These are phyloP conservation scores for Kryptopterus vitreolus DNA, from an alignment of 2,797 vertebrate genomes.

Conservation along the genomic window DNA sequence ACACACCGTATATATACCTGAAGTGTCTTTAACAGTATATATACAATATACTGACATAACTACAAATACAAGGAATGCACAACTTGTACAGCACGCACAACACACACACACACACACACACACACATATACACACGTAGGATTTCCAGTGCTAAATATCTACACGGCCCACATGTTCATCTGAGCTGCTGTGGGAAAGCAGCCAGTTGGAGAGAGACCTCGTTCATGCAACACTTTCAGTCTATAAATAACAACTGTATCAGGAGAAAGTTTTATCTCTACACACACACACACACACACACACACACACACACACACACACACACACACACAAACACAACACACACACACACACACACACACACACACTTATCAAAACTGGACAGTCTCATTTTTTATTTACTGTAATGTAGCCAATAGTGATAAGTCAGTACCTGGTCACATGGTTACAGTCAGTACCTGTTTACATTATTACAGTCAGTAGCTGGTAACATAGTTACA, in stretches of 20 bases:
- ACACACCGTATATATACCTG: neutral
- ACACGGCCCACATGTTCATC: neutral
- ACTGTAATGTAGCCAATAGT: neutral
- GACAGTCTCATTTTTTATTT: neutral
- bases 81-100: conserved; percentile 16
- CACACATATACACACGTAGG: conserved; percentile 33
- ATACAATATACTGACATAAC: neutral
- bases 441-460: neutral
- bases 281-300: conserved; percentile 29
- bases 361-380: neutral
- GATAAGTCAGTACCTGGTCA: neutral
- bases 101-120: conserved; percentile 31
- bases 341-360: conserved; percentile 18
- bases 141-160: conserved; percentile 6
- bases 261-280: neutral
- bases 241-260: conserved; percentile 69
- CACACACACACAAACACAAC: conserved; percentile 14
- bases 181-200: neutral
- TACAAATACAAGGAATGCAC: neutral
- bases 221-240: conserved; percentile 17
- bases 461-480: neutral
- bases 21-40: neutral
- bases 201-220: neutral
- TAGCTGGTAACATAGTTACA: neutral
- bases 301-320: conserved; percentile 33